Evolutionary conservation across 1,140 invertebrate species (phyloP), one percentile per base, ranked within the genome.

Genomic region (Carposina sasakii): DNA sequence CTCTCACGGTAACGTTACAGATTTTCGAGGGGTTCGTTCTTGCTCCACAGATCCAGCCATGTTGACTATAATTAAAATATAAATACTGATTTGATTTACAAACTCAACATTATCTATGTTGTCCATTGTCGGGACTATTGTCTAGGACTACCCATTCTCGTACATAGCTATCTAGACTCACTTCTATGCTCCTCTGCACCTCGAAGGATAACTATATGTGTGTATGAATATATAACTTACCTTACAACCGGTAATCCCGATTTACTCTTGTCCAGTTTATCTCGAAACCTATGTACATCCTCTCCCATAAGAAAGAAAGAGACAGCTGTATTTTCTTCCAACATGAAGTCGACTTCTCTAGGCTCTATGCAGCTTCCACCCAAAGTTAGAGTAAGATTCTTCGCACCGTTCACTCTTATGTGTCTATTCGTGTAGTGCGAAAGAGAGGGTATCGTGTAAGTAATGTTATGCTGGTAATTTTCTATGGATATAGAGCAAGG

Each of bases 221-320:
- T 16, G 23, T 23, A 13, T 24, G 23, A 23, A 23, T 28, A 39
- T 31, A 19, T 17, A 42, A 53, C 54, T 67, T 60, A 77, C 76
- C 76, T 71, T 0, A 78, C 63, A 37, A 77, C 45, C 20, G 78
- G 76, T 43, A 74, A 59, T 22, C 77, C 76, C 47, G 77, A 69
- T 61, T 72, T 74, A 46, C 76, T 77, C 28, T 83, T 83, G 9
- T 78, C 66, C n/a, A 77, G 45, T 54, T 71, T 64, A 47, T 83
- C 78, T 19, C 51, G 49, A 48, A 67, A 76, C 23, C 65, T 44
- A n/a, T 49, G n/a, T 2, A 74, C 24, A 22, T 61, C 33, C 26
- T 66, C 54, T 13, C 52, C 55, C 31, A 52, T 54, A 22, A 74
- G 45, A 54, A 67, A 77, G 51, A 71, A 76, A 0, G 71, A 76